Evolutionary conservation across 2,797 vertebrate species (phyloP).

Genomic region (Argya squamiceps): DNA sequence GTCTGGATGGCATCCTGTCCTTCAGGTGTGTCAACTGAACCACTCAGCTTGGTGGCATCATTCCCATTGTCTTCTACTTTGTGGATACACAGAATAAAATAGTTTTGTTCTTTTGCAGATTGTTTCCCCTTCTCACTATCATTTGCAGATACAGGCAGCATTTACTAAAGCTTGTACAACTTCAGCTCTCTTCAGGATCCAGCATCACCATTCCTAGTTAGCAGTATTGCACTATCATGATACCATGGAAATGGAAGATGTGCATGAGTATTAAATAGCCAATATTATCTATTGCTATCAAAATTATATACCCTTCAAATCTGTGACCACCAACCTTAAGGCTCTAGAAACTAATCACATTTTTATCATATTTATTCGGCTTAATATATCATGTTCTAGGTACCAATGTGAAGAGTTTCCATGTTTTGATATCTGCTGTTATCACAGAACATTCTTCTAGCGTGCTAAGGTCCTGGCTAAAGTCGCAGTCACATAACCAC

Average conservation of each 20-base stretch:
- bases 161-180: background rate
- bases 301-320: background rate
- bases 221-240: background rate
- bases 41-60: background rate
- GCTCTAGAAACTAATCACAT: background rate
- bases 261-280: background rate
- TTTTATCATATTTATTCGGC: background rate
- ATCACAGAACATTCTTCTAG: background rate
- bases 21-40: background rate
- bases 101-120: background rate
- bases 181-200: background rate
- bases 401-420: background rate
- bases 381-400: background rate
- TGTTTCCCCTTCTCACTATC: background rate
- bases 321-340: background rate
- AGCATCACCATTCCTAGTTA: background rate
- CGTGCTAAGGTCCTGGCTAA: background rate
- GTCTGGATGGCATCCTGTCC: background rate
- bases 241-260: background rate
- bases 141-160: background rate
- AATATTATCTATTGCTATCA: background rate
- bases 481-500: background rate
- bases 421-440: background rate
- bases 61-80: background rate
- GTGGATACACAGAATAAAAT: background rate